Evolutionary conservation across 2,888 invertebrate genomes (phyloP), one percentile per base, ranked within the genome.

Genomic region (Poecilus cupreus): DNA sequence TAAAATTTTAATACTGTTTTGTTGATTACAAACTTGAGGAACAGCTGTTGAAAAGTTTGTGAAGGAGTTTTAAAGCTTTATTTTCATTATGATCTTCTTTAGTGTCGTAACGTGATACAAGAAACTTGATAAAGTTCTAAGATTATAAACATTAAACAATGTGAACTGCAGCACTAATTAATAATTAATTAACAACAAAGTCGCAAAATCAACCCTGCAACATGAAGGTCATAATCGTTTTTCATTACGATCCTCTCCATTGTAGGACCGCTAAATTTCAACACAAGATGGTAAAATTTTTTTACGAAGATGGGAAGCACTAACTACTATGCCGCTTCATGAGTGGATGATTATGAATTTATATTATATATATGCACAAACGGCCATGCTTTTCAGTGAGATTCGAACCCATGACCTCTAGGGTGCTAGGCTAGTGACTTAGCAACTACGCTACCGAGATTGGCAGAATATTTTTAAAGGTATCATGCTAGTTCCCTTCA

Each of bases 91-190:
- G 64, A 77, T 60, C 77, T 64, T 77, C 77, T 77, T 37, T 77
- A 77, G 64, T 75, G 77, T 77, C 43, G 77, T 60, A 77, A 77
- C 43, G 46, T 10, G 77, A 60, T 60, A 46, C 64, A 77, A 57
- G 77, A 77, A 77, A 77, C 77, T 77, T 77, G 77, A 77, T 77
- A 77, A 77, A 60, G 22, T 77, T 77, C 37, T 68, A 16, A 77
- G 77, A 77, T 77, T 77, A 77, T 77, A 77, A 60, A 46, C 64
- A 77, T 77, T 77, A 77, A 77, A 60, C 77, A 77, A 60, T 77
- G 77, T 77, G 64, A 64, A 64, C 43, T 77, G 77, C 64, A 77
- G 22, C 43, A 5, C 64, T 77, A 77, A 77, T 76, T 76, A 76
- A 64, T 77, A 13, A 77, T 64, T 64, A 77, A 64, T 64, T 77